Evolutionary conservation across 2,888 invertebrate genomes (phyloP), one percentile per base, ranked within the genome.

Genomic region (Noctua janthina): DNA sequence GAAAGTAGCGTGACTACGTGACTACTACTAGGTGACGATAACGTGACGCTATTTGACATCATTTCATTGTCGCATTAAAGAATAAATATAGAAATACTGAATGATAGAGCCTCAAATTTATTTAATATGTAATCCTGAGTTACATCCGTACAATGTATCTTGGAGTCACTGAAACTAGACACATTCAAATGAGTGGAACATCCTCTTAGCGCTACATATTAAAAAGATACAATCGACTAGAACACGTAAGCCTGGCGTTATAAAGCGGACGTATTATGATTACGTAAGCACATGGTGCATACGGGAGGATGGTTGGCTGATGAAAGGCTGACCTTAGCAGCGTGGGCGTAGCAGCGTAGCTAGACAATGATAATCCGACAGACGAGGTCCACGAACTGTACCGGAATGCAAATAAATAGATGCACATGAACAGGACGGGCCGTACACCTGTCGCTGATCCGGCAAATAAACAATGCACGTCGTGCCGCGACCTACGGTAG

Each of bases 391-490:
- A 94, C 94, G 96, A 96, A 96, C 96, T 94, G 93, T 92, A 92
- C 93, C 91, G 96, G 96, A 95, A 96, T 96, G 96, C 96, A 96
- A 96, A 96, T 95, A 96, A 96, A 96, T 96, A 95, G 93, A 94
- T 94, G 93, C 93, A 93, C 92, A 94, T 94, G 94, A 94, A 95
- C 95, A 96, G 95, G 96, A 95, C 94, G 95, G 93, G 93, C 93
- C 91, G 93, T 93, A 94, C 96, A 96, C 96, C 96, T 96, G 96
- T 94, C 94, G 92, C 89, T 92, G 93, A 95, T 94, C 94, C 93
- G 81, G 90, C 94, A 94, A 94, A 94, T 95, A 96, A 96, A 96
- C 96, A 96, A 96, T 95, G 93, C 95, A 90, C 92, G 94, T 93
- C 94, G 93, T 93, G 94, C 89, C 91, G 90, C 91, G 87, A 91